A percentile compares a stretch with the other conserved stretches of the same genome.
These are phyloP conservation scores for Epiblema foenella DNA, from an alignment of 2,888 invertebrate genomes.

Conservation along the genomic window DNA sequence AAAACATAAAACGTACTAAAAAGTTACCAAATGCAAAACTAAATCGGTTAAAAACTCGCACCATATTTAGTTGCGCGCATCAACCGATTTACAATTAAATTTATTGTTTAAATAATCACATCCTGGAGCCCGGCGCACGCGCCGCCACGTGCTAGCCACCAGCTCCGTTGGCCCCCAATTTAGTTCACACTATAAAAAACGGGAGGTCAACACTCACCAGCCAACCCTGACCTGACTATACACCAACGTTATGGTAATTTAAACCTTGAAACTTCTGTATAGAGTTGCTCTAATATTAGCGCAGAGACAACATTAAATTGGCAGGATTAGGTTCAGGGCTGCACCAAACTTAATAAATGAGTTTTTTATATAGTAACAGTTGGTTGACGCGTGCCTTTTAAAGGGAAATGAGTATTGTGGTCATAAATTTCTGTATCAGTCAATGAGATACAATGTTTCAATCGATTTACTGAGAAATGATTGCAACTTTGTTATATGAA, in stretches of 20 bases:
- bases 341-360: constrained; percentile 54
- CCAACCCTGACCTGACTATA: neutral
- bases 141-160: constrained; percentile 60
- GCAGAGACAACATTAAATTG: constrained; percentile 20
- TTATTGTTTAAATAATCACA: constrained; percentile 76
- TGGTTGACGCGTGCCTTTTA: constrained; percentile 53
- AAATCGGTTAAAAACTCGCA: constrained; percentile 40
- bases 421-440: constrained; percentile 58
- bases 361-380: constrained; percentile 57
- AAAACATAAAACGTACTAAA: neutral
- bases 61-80: constrained; percentile 45
- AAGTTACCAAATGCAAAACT: constrained; percentile 19
- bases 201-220: constrained; percentile 40
- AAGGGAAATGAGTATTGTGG: constrained; percentile 48
- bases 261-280: neutral
- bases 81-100: constrained; percentile 69
- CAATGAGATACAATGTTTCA: constrained; percentile 53
- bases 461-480: constrained; percentile 44
- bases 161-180: constrained; percentile 38
- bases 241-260: constrained; percentile 7
- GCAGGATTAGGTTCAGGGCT: constrained; percentile 46
- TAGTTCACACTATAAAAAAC: constrained; percentile 29
- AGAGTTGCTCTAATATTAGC: constrained; percentile 7
- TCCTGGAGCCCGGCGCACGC: constrained; percentile 60
- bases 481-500: constrained; percentile 48